Conservation (phyloP, 2,113 vertebrate genomes). For the Ahaetulla prasina region DNA sequence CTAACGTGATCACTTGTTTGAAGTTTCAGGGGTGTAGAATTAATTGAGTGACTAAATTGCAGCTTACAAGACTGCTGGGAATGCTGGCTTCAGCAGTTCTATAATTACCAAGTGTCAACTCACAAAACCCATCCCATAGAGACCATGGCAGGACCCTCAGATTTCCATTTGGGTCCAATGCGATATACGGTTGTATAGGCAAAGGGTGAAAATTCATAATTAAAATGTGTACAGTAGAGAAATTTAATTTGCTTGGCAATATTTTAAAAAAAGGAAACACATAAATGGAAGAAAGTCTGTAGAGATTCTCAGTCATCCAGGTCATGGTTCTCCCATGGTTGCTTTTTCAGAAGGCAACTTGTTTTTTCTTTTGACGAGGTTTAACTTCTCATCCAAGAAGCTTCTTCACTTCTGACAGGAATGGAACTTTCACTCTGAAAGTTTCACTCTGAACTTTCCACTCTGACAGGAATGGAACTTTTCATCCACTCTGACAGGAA, state of each 20-base stretch:
- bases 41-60: neutral
- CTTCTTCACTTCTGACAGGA: too few species aligned
- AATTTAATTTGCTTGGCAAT: neutral
- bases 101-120: neutral
- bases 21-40: neutral
- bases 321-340: too few species aligned
- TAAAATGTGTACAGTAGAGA: neutral
- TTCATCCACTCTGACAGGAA: too few species aligned
- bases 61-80: constrained; percentile 2
- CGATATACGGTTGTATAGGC: neutral
- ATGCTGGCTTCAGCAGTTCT: neutral
- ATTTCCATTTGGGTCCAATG: neutral
- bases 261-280: neutral
- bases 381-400: too few species aligned
- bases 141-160: too few species aligned
- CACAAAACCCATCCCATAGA: too few species aligned
- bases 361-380: too few species aligned
- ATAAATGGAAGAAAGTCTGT: neutral
- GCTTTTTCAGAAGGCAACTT: too few species aligned
- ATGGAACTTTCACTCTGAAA: too few species aligned
- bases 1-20: neutral
- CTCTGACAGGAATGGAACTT: too few species aligned
- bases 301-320: too few species aligned
- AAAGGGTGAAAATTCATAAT: neutral
- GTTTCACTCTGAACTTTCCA: too few species aligned